Conservation (phyloP, 2,797 vertebrate species). For the Xenentodon cancila region DNA sequence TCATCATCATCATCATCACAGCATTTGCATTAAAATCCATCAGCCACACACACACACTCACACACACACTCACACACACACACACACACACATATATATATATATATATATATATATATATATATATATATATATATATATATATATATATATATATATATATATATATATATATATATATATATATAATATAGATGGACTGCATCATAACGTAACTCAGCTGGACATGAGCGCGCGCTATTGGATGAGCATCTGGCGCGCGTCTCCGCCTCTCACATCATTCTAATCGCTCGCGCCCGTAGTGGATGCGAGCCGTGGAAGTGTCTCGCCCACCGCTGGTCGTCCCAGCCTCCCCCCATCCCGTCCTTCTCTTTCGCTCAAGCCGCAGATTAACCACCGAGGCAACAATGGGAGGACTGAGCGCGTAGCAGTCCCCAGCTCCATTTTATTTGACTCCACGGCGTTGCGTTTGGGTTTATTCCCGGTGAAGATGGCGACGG, state of each 20-base stretch:
- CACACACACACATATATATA: too few species aligned
- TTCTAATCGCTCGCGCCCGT: conserved; percentile 34
- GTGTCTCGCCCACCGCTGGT: conserved; percentile 29
- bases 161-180: not conserved
- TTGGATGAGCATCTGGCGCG: conserved; percentile 60
- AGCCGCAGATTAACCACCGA: conserved; percentile 13
- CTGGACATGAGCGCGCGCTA: conserved; percentile 16
- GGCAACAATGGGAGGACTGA: conserved; percentile 28
- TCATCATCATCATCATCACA: too few species aligned
- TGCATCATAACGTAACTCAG: conserved; percentile 21
- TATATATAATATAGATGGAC: not conserved
- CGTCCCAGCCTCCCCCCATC: not conserved
- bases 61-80: too few species aligned
- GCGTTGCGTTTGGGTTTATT: conserved; percentile 30
- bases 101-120: too few species aligned
- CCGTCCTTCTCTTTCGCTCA: not conserved
- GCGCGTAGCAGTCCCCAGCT: conserved; percentile 18
- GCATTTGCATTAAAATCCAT: too few species aligned
- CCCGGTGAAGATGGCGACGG: conserved; percentile 73
- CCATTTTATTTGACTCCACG: not conserved
- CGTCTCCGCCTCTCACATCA: conserved; percentile 46
- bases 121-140: too few species aligned
- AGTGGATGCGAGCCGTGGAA: conserved; percentile 27
- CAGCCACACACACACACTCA: too few species aligned
- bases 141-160: too few species aligned